These are phyloP conservation scores for Hypolimnas misippus DNA, from an alignment of 2,888 invertebrate species.

Conservation along the genomic window DNA sequence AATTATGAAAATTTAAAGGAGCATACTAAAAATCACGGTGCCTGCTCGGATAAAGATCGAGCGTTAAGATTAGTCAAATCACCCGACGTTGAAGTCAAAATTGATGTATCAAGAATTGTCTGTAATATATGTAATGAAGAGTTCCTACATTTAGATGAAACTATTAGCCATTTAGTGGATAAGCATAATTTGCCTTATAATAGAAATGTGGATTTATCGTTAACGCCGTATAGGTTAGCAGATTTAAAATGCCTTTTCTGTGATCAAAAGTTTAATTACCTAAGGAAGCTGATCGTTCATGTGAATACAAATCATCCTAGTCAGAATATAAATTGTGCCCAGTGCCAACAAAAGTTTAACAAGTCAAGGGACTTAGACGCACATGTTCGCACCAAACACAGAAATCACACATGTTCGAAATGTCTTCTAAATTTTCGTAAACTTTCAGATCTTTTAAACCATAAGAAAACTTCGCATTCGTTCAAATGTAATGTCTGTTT, in stretches of 20 bases:
- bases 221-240: slow-evolving; percentile 61
- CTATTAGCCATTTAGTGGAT: slow-evolving; percentile 63
- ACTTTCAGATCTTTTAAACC: slow-evolving; percentile 51
- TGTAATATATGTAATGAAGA: slow-evolving; percentile 66
- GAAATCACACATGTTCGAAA: slow-evolving; percentile 44
- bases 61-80: slow-evolving; percentile 62
- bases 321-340: slow-evolving; percentile 62
- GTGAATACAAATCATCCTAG: slow-evolving; percentile 62
- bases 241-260: slow-evolving; percentile 64
- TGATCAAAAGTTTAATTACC: slow-evolving; percentile 60
- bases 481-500: slow-evolving; percentile 65
- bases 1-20: slow-evolving; percentile 63
- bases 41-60: slow-evolving; percentile 58
- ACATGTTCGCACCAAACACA: slow-evolving; percentile 63
- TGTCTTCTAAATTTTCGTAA: slow-evolving; percentile 54
- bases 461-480: slow-evolving; percentile 57
- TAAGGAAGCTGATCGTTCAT: slow-evolving; percentile 62
- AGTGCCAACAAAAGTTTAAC: slow-evolving; percentile 63
- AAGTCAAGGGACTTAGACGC: slow-evolving; percentile 63
- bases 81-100: slow-evolving; percentile 62
- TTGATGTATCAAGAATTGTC: slow-evolving; percentile 67
- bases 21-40: slow-evolving; percentile 66
- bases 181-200: slow-evolving; percentile 65
- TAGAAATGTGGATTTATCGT: slow-evolving; percentile 56
- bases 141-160: slow-evolving; percentile 55